A percentile compares a stretch with the other conserved stretches of the same genome.
phyloP scores from a whole-genome alignment of 1,140 invertebrate genomes.

The Drosophila quadrilineata region DNA sequence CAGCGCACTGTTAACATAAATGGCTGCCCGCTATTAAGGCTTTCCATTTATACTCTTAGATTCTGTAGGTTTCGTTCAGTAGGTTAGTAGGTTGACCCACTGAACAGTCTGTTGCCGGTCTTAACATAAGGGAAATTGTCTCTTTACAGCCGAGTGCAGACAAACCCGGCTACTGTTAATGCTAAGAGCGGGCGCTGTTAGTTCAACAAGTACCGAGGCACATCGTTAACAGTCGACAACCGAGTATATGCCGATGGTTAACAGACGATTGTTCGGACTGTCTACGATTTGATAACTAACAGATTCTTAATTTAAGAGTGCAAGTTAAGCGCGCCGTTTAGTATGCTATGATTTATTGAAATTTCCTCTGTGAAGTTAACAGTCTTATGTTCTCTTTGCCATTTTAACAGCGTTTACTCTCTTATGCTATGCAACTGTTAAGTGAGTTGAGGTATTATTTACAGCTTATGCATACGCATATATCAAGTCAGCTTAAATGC shows the following conservation, averaged over 20 bases:
- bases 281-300: no score
- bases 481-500: slow-evolving; percentile 25
- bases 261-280: no score
- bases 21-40: slow-evolving; percentile 32
- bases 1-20: slow-evolving; percentile 46
- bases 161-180: slow-evolving; percentile 10
- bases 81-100: slow-evolving; percentile 68
- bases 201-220: slow-evolving; percentile 18
- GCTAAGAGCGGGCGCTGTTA: neutral
- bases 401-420: neutral
- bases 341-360: neutral
- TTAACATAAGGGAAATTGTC: slow-evolving; percentile 53
- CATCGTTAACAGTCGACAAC: no score
- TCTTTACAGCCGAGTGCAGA: slow-evolving; percentile 30
- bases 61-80: slow-evolving; percentile 30
- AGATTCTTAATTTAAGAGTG: no score
- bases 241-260: no score
- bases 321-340: neutral
- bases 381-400: neutral
- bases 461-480: slow-evolving; percentile 9
- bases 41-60: slow-evolving; percentile 26
- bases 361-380: neutral
- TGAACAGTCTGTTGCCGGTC: slow-evolving; percentile 21
- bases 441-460: no score
- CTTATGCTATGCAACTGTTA: no score